phyloP scores from a whole-genome alignment of 2,888 invertebrate genomes.

The Drosophila colorata region DNA sequence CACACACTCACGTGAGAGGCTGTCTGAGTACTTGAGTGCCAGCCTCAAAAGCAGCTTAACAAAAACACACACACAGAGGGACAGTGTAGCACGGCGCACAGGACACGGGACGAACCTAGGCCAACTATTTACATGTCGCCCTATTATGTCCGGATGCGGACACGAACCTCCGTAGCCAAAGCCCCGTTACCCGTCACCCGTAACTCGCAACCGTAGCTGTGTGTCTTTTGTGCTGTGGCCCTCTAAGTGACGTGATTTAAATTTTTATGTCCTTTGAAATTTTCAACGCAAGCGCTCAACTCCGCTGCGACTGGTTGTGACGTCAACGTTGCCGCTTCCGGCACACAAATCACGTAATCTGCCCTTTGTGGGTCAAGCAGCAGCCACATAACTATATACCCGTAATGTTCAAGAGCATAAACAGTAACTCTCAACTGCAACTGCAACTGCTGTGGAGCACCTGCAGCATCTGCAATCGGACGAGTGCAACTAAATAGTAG shows the following conservation, averaged over 20 bases:
- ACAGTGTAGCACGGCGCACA: constrained; percentile 1
- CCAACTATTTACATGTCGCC: constrained; percentile 70
- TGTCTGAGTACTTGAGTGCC: constrained; percentile 61
- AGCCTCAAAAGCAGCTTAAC: constrained; percentile 71
- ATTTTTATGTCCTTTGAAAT: constrained; percentile 71
- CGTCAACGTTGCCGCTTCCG: constrained; percentile 44
- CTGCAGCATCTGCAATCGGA: constrained; percentile 6
- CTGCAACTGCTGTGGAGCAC: constrained; percentile 4
- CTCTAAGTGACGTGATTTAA: constrained; percentile 75
- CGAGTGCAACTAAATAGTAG: constrained; percentile 38
- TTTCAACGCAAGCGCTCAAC: constrained; percentile 29
- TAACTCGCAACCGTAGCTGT: constrained; percentile 17
- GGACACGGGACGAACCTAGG: constrained; percentile 33
- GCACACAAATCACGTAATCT: constrained; percentile 70
- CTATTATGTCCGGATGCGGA: constrained; percentile 55
- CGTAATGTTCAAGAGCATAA: constrained; percentile 44
- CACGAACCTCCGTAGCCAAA: neutral
- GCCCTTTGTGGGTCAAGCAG: constrained; percentile 63
- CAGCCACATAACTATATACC: constrained; percentile 33
- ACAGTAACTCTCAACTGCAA: constrained; percentile 35
- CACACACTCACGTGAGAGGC: constrained; percentile 28
- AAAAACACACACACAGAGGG: constrained; percentile 31
- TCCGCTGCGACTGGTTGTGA: constrained; percentile 29
- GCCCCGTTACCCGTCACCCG: neutral
- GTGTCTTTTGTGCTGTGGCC: constrained; percentile 48